A percentile compares a stretch with the other conserved stretches of the same genome.
These are phyloP conservation scores for Cantharis lateralis DNA, from an alignment of 2,888 invertebrate genomes.

Conservation along the genomic window DNA sequence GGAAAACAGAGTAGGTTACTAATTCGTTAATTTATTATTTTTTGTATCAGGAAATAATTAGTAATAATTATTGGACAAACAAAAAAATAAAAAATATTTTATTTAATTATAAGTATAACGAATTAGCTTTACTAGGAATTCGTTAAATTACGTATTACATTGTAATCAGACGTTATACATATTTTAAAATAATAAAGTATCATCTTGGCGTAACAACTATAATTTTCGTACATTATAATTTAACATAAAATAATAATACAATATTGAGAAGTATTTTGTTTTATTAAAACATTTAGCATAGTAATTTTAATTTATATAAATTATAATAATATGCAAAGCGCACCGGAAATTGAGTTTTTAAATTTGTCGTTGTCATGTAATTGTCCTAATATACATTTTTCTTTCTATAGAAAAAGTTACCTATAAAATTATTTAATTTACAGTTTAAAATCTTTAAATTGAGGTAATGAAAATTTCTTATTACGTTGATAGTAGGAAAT, in stretches of 20 bases:
- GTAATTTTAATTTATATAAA: not conserved
- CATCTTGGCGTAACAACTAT: constrained; percentile 26
- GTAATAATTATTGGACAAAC: not conserved
- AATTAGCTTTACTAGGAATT: not conserved
- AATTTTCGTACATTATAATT: constrained; percentile 24
- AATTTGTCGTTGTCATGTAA: not conserved
- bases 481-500: not conserved
- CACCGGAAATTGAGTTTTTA: not conserved
- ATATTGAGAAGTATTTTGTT: constrained; percentile 10
- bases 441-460: not conserved
- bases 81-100: not conserved
- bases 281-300: not conserved
- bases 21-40: not conserved
- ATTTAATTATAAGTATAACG: not conserved
- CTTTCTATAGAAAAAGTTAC: not conserved
- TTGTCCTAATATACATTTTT: not conserved
- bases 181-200: constrained; percentile 21
- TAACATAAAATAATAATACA: constrained; percentile 25
- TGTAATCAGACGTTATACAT: not conserved
- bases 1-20: not conserved
- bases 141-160: not conserved
- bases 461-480: not conserved
- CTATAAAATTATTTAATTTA: not conserved
- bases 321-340: not conserved
- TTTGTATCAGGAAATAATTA: not conserved